A percentile compares a stretch with the other conserved stretches of the same genome.
Conservation (phyloP, 2,113 vertebrate species). For the Ailuropoda melanoleuca region DNA sequence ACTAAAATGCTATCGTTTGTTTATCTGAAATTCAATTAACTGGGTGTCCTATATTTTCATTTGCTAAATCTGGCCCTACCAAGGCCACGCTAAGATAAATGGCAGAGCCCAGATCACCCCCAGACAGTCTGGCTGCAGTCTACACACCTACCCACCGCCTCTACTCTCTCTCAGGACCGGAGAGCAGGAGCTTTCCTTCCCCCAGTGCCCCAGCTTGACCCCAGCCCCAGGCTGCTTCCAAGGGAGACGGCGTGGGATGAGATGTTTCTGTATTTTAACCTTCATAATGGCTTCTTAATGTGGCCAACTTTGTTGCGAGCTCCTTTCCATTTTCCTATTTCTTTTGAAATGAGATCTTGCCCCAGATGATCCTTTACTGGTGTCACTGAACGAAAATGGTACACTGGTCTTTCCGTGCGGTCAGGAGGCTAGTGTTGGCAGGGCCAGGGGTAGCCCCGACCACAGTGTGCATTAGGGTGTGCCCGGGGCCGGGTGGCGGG, state of each 20-base stretch:
- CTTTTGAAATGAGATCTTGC: background rate
- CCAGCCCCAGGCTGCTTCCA: background rate
- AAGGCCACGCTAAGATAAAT: background rate
- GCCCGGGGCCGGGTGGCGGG: rapidly evolving
- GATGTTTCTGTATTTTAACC: background rate
- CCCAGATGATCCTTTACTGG: background rate
- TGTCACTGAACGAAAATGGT: background rate
- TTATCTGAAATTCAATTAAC: background rate
- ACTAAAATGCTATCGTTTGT: background rate
- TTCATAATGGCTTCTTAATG: background rate
- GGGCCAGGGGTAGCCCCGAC: background rate
- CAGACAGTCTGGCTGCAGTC: background rate
- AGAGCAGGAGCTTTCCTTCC: background rate
- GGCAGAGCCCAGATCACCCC: background rate
- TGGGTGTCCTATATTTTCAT: background rate
- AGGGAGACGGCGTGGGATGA: background rate
- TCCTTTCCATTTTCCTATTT: background rate
- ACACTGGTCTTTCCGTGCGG: background rate
- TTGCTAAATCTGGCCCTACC: background rate
- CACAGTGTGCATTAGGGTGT: background rate
- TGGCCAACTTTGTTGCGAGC: background rate
- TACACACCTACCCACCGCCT: background rate
- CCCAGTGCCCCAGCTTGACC: background rate
- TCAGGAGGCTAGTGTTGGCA: background rate
- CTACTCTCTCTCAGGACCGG: background rate